A percentile compares a stretch with the other conserved stretches of the same genome.
Evolutionary conservation across 1,140 invertebrate species (phyloP).

Genomic region (Oncopodura yosiiana): DNA sequence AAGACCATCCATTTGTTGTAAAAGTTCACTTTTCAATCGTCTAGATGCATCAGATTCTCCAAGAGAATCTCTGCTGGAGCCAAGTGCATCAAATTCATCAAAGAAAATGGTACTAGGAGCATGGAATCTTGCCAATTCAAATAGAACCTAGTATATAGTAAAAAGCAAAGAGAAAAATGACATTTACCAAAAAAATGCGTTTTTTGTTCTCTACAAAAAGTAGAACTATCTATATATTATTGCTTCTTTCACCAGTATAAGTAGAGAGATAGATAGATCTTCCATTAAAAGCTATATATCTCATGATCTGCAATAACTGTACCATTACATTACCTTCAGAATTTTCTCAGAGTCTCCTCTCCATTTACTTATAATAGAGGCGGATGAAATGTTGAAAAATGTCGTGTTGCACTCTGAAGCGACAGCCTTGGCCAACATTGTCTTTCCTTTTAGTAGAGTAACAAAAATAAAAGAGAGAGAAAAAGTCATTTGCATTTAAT

Average conservation of each 20-base stretch:
- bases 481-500: neutral
- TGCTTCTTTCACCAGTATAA: no score
- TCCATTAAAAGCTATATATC: no score
- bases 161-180: constrained; percentile 43
- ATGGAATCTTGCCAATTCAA: constrained; percentile 78
- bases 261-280: no score
- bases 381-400: constrained; percentile 85
- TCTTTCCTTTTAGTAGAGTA: constrained; percentile 56
- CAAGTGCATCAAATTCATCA: constrained; percentile 88
- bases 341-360: constrained; percentile 90
- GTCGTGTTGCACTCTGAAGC: constrained; percentile 73
- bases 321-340: constrained; percentile 55
- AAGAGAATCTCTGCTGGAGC: constrained; percentile 55
- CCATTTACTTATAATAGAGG: constrained; percentile 85
- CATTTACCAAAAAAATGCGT: constrained; percentile 45
- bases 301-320: constrained; percentile 45
- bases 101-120: constrained; percentile 91
- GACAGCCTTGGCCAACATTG: constrained; percentile 74
- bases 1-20: constrained; percentile 83
- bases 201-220: constrained; percentile 46
- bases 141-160: constrained; percentile 54
- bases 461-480: neutral
- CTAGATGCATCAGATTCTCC: constrained; percentile 84
- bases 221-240: no score
- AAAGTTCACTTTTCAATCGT: constrained; percentile 81